phyloP scores from a whole-genome alignment of 1,140 invertebrate species.

The Drosophila nikananu region DNA sequence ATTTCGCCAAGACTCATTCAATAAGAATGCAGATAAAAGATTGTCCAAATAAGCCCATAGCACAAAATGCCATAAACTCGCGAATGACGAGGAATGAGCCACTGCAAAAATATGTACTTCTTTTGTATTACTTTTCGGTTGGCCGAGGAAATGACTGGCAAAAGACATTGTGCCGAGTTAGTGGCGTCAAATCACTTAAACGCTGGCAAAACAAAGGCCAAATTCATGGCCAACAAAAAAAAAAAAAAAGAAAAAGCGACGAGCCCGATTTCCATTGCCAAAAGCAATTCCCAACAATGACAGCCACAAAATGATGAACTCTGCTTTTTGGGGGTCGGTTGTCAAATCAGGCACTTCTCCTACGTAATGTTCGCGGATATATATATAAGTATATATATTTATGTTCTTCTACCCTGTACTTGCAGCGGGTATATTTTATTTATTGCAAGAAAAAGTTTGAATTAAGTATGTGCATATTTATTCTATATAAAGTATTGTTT shows the following conservation, averaged over 20 bases:
- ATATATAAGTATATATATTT: conserved; percentile 15
- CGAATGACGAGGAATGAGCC: conserved; percentile 35
- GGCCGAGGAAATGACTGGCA: conserved; percentile 49
- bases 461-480: background rate
- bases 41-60: conserved; percentile 13
- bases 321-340: conserved; percentile 44
- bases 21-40: conserved; percentile 57
- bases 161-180: conserved; percentile 49
- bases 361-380: conserved; percentile 11
- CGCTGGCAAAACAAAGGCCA: conserved; percentile 61
- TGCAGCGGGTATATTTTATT: background rate
- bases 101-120: conserved; percentile 39
- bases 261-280: conserved; percentile 36
- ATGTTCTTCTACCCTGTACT: background rate
- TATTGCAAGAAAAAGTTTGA: background rate
- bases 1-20: conserved; percentile 33
- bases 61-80: conserved; percentile 49
- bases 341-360: conserved; percentile 47
- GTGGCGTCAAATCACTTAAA: conserved; percentile 80
- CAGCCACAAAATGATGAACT: conserved; percentile 72
- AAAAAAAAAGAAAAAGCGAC: conserved; percentile 16
- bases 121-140: conserved; percentile 30
- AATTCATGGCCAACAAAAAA: conserved; percentile 23
- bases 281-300: conserved; percentile 71
- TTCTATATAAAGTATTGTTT: background rate